Evolutionary conservation across 2,113 vertebrate genomes (phyloP), one percentile per base, ranked within the genome.

Genomic region (Saccopteryx bilineata): DNA sequence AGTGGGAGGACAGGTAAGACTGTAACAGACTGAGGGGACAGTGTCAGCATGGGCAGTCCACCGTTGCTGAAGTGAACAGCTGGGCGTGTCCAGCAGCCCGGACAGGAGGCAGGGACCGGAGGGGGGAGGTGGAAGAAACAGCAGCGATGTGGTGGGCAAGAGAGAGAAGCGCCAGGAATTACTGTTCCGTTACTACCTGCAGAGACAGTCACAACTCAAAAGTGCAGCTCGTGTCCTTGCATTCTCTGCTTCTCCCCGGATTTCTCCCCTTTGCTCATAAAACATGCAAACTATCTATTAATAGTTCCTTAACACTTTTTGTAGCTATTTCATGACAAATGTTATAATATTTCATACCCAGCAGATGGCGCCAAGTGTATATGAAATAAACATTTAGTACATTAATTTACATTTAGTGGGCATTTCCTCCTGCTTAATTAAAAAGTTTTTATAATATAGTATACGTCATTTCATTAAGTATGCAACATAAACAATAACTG

Each of bases 291-390:
- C 28, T 7, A 39, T 39, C 39, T 39, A n/a, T n/a, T n/a, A n/a
- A n/a, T n/a, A 23, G 50, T 4, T 9, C 10, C 56, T 19, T 54
- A 33, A 13, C 24, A 72, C 7, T 54, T 92, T 95, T 19, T 58
- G 33, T 26, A 17, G n/a, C 33, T 28, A 68, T 68, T 84, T 91
- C 58, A 78, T 19, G 46, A 68, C 61, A 60, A 33, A 61, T 76
- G 89, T 50, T 87, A 18, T 85, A 71, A 65, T 48, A 39, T 4
- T 0, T 71, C 7, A 52, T 0, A 33, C 28, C 95, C 97, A 97
- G 90, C 56, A 97, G 97, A 72, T 94, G 97, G 96, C 92, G 69
- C 83, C 80, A 95, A 2, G 13, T 26, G 68, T 56, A 93, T 8
- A 68, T 71, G 63, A 89, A 75, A 90, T 23, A 58, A 93, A 65